phyloP scores from a whole-genome alignment of 2,888 invertebrate genomes.

The Cremastinae sp. region DNA sequence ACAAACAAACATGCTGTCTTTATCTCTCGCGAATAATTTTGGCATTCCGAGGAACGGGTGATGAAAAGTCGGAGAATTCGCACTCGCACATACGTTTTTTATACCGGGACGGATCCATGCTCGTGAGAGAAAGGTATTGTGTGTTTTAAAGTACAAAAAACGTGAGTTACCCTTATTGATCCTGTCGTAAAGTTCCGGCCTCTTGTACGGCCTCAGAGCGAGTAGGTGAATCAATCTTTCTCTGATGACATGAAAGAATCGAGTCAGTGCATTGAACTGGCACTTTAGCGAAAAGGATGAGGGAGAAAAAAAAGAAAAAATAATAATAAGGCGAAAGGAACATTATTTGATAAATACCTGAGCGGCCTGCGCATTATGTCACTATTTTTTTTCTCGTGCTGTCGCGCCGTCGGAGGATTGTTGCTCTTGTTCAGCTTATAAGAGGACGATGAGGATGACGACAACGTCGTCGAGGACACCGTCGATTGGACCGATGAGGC shows the following conservation, averaged over 20 bases:
- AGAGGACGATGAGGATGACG: slow-evolving; percentile 69
- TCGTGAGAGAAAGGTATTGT: background rate
- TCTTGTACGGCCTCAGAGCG: slow-evolving; percentile 95
- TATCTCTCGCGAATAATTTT: too few relatives aligned
- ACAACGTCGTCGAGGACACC: slow-evolving; percentile 41
- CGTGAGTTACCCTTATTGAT: slow-evolving; percentile 88
- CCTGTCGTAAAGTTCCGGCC: slow-evolving; percentile 92
- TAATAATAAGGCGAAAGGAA: background rate
- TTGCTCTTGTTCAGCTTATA: slow-evolving; percentile 80
- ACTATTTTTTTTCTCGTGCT: slow-evolving; percentile 74
- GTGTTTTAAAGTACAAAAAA: background rate
- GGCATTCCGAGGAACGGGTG: too few relatives aligned
- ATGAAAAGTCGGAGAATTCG: too few relatives aligned
- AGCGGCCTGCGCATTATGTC: slow-evolving; percentile 89
- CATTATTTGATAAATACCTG: slow-evolving; percentile 84
- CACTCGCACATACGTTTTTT: too few relatives aligned
- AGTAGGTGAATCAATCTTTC: slow-evolving; percentile 97
- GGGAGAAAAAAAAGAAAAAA: background rate
- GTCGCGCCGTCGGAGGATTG: slow-evolving; percentile 72
- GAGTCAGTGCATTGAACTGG: too few relatives aligned
- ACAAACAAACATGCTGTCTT: background rate
- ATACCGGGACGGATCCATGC: too few relatives aligned
- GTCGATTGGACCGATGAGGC: slow-evolving; percentile 79
- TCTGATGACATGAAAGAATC: slow-evolving; percentile 82
- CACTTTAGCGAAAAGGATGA: too few relatives aligned